Evolutionary conservation across 2,113 vertebrate species (phyloP), one percentile per base, ranked within the genome.

Genomic region (Hirundichthys speculiger): DNA sequence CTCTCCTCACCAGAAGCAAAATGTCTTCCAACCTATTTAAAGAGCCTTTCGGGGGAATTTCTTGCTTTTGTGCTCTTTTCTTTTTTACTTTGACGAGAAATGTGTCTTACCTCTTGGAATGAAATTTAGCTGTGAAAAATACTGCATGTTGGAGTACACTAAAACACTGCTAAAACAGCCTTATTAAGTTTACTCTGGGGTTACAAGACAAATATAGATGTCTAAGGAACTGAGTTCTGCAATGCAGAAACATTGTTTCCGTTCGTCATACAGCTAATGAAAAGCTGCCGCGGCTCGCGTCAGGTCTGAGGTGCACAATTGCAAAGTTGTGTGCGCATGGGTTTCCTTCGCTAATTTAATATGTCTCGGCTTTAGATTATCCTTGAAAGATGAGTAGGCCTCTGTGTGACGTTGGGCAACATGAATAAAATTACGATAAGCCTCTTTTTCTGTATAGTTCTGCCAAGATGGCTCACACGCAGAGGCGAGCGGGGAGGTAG

Each of bases 401-500:
- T 66, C 5, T 2, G 59, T 34, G 19, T 72, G 64, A 69, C 9
- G 20, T 25, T 60, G 60, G 55, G 60, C 73, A 65, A 76, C 19
- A 50, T 65, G 69, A 73, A 64, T 64, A 62, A 73, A 34, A 69
- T 56, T 60, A 47, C 25, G 24, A 66, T 82, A 82, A 81, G 63
- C 67, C 54, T 47, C 15, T 21, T 68, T 79, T 75, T 47, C 75
- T 88, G 64, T 84, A 82, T 80, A 82, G 60, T 63, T 63, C 60
- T 83, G 85, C 87, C 89, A 88, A 77, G 71, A 74, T 48, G 46
- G 75, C 70, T 75, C 55, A 48, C 73, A 70, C 43, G 85, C 43
- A 60, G 73, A 49, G 38, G 48, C 52, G 64, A 64, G 77, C 6
- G 54, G 59, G 68, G 64, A 66, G 80, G 71, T 58, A 63, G 78